These are phyloP conservation scores for Verasper variegatus DNA, from an alignment of 2,113 vertebrate genomes.

Conservation along the genomic window DNA sequence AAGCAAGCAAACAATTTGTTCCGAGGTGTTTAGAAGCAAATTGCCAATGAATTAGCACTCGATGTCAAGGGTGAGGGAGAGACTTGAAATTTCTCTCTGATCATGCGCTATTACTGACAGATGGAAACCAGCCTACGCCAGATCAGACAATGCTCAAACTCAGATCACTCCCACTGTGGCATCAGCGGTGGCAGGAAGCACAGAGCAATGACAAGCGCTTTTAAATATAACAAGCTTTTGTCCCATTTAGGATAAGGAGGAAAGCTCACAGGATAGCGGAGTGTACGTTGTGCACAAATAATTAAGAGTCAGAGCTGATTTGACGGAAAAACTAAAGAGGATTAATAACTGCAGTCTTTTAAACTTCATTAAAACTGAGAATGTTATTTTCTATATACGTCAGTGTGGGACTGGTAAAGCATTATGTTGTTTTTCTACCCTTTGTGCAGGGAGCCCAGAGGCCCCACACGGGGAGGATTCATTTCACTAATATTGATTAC, in stretches of 20 bases:
- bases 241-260: constrained; percentile 60
- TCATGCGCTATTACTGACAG: constrained; percentile 67
- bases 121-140: constrained; percentile 69
- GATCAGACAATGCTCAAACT: constrained; percentile 67
- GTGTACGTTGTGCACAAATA: constrained; percentile 24
- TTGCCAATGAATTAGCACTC: constrained; percentile 44
- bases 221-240: constrained; percentile 62
- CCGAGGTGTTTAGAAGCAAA: constrained; percentile 49
- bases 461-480: constrained; percentile 40
- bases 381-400: constrained; percentile 17
- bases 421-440: constrained; percentile 35
- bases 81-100: constrained; percentile 48
- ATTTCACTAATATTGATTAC: constrained; percentile 67
- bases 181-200: constrained; percentile 58
- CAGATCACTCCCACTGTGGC: constrained; percentile 67
- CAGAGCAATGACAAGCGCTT: constrained; percentile 51
- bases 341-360: constrained; percentile 23
- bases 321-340: constrained; percentile 30
- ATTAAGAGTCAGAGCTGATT: constrained; percentile 45
- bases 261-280: constrained; percentile 26
- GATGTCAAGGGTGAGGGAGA: constrained; percentile 35
- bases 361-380: constrained; percentile 12
- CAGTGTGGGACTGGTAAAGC: constrained; percentile 25
- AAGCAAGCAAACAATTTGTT: constrained; percentile 49
- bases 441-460: constrained; percentile 23